These are phyloP conservation scores for Archips xylosteana DNA, from an alignment of 2,888 invertebrate species.

Conservation along the genomic window DNA sequence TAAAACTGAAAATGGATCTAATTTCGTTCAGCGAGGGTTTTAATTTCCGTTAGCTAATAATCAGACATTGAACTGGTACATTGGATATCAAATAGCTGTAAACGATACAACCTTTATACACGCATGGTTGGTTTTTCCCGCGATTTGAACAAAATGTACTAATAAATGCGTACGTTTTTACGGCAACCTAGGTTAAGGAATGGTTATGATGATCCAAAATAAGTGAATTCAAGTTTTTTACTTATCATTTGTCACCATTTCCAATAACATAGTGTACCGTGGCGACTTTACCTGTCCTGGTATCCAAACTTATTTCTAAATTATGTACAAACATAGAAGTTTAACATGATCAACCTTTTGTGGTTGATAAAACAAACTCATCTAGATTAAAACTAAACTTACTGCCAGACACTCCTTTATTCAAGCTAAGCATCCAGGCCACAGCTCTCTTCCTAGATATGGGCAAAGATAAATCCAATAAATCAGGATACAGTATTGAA, in stretches of 20 bases:
- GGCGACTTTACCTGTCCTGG: not conserved
- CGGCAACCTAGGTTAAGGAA: not conserved
- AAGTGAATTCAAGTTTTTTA: too few species aligned
- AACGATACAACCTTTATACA: conserved; percentile 75
- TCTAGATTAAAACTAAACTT: conserved; percentile 24
- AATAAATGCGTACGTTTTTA: conserved; percentile 33
- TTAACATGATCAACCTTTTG: conserved; percentile 10
- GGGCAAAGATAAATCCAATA: conserved; percentile 38
- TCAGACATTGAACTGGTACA: conserved; percentile 66
- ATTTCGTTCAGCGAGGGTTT: conserved; percentile 52
- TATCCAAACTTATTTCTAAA: not conserved
- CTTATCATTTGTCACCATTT: too few species aligned
- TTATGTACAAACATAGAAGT: not conserved
- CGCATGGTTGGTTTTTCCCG: conserved; percentile 72
- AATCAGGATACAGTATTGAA: conserved; percentile 39
- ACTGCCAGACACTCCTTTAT: conserved; percentile 16
- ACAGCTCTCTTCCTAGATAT: conserved; percentile 38
- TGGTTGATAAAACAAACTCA: conserved; percentile 16
- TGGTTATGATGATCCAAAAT: too few species aligned
- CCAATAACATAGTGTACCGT: not conserved
- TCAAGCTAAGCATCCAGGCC: conserved; percentile 32
- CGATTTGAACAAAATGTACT: conserved; percentile 45
- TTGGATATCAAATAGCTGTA: conserved; percentile 74
- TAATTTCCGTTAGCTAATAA: conserved; percentile 57
- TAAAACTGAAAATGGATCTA: conserved; percentile 52